phyloP scores from a whole-genome alignment of 2,888 invertebrate genomes.

The Diaprepes abbreviatus region DNA sequence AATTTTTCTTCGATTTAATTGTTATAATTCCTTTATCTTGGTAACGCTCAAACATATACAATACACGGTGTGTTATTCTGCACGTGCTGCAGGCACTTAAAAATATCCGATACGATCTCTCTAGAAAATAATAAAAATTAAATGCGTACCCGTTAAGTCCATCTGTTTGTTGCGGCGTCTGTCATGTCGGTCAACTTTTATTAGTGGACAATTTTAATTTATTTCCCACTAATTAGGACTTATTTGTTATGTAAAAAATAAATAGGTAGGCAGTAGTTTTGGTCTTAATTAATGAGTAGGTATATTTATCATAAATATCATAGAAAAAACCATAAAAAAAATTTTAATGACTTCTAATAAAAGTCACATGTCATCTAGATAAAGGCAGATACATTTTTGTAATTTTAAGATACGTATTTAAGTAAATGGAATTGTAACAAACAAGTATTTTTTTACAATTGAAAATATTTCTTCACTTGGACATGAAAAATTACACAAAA shows the following conservation, averaged over 20 bases:
- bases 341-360: no score
- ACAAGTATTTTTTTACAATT: no score
- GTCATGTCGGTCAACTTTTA: slow-evolving; percentile 9
- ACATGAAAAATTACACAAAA: no score
- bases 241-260: slow-evolving; percentile 10
- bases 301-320: no score
- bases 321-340: no score
- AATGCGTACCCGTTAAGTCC: slow-evolving; percentile 15
- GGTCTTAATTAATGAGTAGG: not conserved
- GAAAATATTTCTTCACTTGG: no score
- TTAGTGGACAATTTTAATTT: slow-evolving; percentile 18
- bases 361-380: no score
- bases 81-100: slow-evolving; percentile 28
- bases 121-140: slow-evolving; percentile 21
- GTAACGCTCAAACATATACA: not conserved
- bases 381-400: no score
- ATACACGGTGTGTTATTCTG: not conserved
- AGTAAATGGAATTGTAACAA: no score
- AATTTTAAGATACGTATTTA: no score
- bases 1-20: no score
- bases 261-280: not conserved
- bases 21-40: no score
- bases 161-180: slow-evolving; percentile 13
- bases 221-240: slow-evolving; percentile 16
- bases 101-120: slow-evolving; percentile 27